Evolutionary conservation across 1,140 invertebrate species (phyloP), one percentile per base, ranked within the genome.

Genomic region (Bombus huntii): DNA sequence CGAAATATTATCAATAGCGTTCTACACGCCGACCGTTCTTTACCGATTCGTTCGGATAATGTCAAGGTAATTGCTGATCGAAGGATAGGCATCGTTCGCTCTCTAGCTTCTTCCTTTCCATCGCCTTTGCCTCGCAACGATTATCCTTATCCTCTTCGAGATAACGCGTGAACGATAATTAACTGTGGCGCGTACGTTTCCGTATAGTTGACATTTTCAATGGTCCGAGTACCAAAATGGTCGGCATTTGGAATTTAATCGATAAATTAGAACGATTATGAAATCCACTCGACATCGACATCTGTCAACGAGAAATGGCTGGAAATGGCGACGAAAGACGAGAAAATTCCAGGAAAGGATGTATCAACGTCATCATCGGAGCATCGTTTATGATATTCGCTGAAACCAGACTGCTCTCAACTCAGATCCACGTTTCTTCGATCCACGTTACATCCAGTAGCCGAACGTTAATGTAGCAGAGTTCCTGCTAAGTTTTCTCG

Each of bases 1-100:
- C 28, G 81, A 66, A 84, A 84, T 84, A 84, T 84, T 84, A 79
- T 84, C 75, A 47, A 84, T 84, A 78, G 70, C 47, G 39, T 59
- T 39, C 34, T 76, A 75, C n/a, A 59, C 42, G 47, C 12, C 42
- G 42, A 62, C 5, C 31, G 18, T 76, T 34, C 42, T 18, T 47
- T 6, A 22, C 34, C 72, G 81, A 83, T 83, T 76, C 42, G 31
- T 0, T 22, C 15, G 42, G 81, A 83, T 83, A 83, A 53, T 83
- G 72, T 83, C 81, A 66, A 76, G 81, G 42, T 83, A 83, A 83
- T 83, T 76, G 81, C 72, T 66, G 81, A 83, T 83, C 37, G 22
- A 12, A 6, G 42, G 81, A 83, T 83, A 82, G 65, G 25, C 71
- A 65, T 37, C 42, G 13, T 18, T 9, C 70, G 70, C 42, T 74